Conservation (phyloP, 2,888 invertebrate genomes). For the Lypha dubia region DNA sequence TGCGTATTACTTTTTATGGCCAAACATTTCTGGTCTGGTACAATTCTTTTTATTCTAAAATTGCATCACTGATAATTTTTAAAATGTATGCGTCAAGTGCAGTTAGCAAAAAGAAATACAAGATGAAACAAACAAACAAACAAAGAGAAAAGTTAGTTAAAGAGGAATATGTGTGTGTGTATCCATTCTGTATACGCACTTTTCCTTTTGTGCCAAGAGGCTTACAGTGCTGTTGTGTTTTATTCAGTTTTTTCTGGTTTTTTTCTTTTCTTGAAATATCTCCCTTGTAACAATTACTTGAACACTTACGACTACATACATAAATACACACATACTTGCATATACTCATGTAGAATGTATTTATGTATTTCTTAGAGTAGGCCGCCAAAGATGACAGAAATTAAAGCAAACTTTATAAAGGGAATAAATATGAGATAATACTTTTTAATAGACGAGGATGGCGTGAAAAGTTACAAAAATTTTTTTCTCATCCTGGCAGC, state of each 20-base stretch:
- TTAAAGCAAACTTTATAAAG: slow-evolving; percentile 28
- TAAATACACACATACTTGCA: background rate
- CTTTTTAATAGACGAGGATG: too few relatives aligned
- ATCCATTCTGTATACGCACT: slow-evolving; percentile 25
- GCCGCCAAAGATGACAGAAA: slow-evolving; percentile 54
- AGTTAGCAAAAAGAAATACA: background rate
- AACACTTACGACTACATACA: too few relatives aligned
- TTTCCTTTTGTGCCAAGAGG: slow-evolving; percentile 48
- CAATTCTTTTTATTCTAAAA: too few relatives aligned
- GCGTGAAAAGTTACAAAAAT: too few relatives aligned
- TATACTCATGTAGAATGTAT: slow-evolving; percentile 13
- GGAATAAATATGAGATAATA: background rate
- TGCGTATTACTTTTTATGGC: too few relatives aligned
- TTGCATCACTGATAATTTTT: background rate
- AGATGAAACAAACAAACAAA: too few relatives aligned
- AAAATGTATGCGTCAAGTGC: slow-evolving; percentile 1
- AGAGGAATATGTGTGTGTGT: background rate
- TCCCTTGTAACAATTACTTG: background rate
- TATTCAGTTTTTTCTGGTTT: too few relatives aligned
- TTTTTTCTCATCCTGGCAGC: too few relatives aligned
- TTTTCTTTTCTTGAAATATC: background rate
- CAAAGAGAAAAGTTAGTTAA: too few relatives aligned
- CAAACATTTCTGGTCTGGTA: too few relatives aligned
- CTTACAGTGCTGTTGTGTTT: background rate
- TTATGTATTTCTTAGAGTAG: slow-evolving; percentile 41